Conservation (phyloP, 2,113 vertebrate species). For the Vireo altiloquus region DNA sequence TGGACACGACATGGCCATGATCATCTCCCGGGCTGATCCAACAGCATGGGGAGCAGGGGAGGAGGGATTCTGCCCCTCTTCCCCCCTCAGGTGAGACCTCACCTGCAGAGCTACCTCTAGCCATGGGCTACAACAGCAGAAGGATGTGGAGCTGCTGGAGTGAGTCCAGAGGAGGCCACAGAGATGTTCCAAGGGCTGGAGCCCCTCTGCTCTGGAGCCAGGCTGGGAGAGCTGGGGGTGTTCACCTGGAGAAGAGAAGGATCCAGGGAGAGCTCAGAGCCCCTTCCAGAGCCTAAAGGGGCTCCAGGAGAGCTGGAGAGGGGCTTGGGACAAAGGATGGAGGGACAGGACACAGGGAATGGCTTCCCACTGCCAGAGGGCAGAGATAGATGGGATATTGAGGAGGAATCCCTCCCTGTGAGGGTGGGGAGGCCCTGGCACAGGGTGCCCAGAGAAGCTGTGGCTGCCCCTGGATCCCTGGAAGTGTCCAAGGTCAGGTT, state of each 20-base stretch:
- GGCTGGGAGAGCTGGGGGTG: not conserved
- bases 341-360: not conserved
- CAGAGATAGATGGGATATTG: rapidly evolving
- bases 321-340: not conserved
- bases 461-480: not conserved
- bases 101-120: not conserved
- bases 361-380: not conserved
- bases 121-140: rapidly evolving
- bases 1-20: not conserved
- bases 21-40: not conserved
- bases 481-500: not conserved
- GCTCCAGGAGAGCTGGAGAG: not conserved
- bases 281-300: not conserved
- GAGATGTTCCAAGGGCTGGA: not conserved
- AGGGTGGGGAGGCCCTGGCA: too few relatives aligned
- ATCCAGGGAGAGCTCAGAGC: not conserved
- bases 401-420: rapidly evolving
- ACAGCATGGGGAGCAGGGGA: rapidly evolving
- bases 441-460: not conserved
- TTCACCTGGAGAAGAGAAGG: not conserved
- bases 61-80: not conserved
- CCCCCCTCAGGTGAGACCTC: not conserved
- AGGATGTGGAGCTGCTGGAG: not conserved
- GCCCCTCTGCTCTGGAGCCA: not conserved
- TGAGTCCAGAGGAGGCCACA: rapidly evolving